These are phyloP conservation scores for Cyanoramphus novaezelandiae DNA, from an alignment of 2,113 vertebrate genomes.

Conservation along the genomic window DNA sequence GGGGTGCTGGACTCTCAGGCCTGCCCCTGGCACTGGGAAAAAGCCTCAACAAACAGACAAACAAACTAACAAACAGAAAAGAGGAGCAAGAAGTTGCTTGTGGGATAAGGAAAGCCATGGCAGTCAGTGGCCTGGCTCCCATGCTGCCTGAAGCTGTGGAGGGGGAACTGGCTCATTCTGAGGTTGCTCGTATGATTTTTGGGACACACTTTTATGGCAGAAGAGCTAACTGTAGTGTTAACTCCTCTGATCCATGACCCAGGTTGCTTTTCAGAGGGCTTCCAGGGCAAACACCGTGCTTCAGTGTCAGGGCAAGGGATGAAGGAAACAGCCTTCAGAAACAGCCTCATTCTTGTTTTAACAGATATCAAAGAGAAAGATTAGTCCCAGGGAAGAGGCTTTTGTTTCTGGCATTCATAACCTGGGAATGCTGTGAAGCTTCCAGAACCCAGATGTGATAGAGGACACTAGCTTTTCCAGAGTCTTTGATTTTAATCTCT, in stretches of 20 bases:
- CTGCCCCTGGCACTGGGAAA: background rate
- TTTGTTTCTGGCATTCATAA: background rate
- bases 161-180: background rate
- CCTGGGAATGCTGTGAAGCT: background rate
- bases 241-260: background rate
- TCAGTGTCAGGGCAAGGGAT: background rate
- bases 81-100: background rate
- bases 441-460: background rate
- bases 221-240: background rate
- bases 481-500: background rate
- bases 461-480: background rate
- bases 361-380: background rate
- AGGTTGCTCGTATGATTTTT: background rate
- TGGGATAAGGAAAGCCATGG: background rate
- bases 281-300: fast-evolving
- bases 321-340: background rate
- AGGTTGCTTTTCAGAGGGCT: fast-evolving
- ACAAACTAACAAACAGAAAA: background rate
- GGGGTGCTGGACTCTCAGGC: background rate
- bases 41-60: background rate
- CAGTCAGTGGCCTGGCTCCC: fast-evolving
- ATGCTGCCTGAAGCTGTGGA: fast-evolving
- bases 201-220: background rate
- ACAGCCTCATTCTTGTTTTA: background rate
- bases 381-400: background rate